Evolutionary conservation across 2,888 invertebrate species (phyloP).

Genomic region (Zonitis immaculata): DNA sequence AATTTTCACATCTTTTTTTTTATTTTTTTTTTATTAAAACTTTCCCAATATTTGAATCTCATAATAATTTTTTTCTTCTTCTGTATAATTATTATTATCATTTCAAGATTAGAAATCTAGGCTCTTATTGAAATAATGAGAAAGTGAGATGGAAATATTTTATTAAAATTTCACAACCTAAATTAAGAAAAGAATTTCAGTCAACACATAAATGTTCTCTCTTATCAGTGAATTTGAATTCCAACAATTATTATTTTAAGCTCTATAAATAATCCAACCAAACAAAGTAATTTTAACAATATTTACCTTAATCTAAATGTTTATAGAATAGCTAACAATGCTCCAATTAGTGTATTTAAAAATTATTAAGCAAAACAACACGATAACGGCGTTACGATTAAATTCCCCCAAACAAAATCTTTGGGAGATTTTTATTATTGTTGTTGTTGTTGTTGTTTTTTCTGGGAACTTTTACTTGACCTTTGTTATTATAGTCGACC

Average conservation of each 20-base stretch:
- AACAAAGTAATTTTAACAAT: background rate
- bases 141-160: background rate
- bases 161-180: background rate
- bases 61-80: too few species aligned
- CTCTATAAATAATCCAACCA: background rate
- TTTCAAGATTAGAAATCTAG: background rate
- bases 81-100: background rate
- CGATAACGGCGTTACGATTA: too few species aligned
- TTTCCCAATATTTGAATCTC: background rate
- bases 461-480: too few species aligned
- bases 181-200: background rate
- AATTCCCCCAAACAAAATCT: too few species aligned
- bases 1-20: background rate
- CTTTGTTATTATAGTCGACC: too few species aligned
- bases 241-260: background rate
- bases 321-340: too few species aligned
- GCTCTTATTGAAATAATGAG: background rate
- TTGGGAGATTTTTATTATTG: too few species aligned
- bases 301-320: background rate
- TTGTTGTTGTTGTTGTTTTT: too few species aligned
- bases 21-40: too few species aligned
- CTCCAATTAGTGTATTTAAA: too few species aligned
- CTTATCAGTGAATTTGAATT: background rate
- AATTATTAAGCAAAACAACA: too few species aligned
- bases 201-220: background rate